A percentile compares a stretch with the other conserved stretches of the same genome.
phyloP scores from a whole-genome alignment of 2,888 invertebrate genomes.

The Pammene aurita region DNA sequence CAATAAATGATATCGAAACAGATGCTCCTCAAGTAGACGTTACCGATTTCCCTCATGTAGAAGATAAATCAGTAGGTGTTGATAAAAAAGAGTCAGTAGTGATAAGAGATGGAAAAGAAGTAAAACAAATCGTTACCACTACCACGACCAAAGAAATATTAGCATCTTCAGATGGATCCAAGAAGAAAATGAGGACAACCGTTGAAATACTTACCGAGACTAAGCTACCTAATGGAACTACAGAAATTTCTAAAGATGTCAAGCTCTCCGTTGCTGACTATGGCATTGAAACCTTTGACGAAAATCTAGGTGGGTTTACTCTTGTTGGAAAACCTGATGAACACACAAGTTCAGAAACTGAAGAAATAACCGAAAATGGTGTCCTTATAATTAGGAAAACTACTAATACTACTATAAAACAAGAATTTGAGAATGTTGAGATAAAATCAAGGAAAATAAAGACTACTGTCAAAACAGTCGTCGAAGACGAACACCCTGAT shows the following conservation, averaged over 20 bases:
- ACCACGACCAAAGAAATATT: constrained; percentile 72
- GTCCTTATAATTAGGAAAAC: constrained; percentile 65
- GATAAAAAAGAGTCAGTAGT: constrained; percentile 62
- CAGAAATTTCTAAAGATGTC: constrained; percentile 73
- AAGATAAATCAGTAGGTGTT: constrained; percentile 63
- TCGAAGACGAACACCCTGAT: constrained; percentile 74
- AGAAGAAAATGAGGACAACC: constrained; percentile 70
- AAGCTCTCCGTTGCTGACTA: constrained; percentile 72
- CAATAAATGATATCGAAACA: constrained; percentile 62
- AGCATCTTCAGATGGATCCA: constrained; percentile 55
- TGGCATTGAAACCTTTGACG: constrained; percentile 60
- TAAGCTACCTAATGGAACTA: constrained; percentile 64
- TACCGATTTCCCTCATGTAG: constrained; percentile 55
- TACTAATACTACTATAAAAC: constrained; percentile 64
- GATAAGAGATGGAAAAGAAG: constrained; percentile 59
- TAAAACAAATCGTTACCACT: constrained; percentile 68
- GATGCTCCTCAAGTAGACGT: constrained; percentile 55
- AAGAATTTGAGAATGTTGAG: constrained; percentile 64
- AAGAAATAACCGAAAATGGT: constrained; percentile 62
- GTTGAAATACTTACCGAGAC: constrained; percentile 68
- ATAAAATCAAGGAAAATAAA: constrained; percentile 66
- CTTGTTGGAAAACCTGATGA: constrained; percentile 62
- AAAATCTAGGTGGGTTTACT: constrained; percentile 63
- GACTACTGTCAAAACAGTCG: constrained; percentile 62
- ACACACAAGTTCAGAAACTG: constrained; percentile 56